Base-by-base conservation (phyloP, 2,888 invertebrate genomes). In the Aquatica leii region DNA sequence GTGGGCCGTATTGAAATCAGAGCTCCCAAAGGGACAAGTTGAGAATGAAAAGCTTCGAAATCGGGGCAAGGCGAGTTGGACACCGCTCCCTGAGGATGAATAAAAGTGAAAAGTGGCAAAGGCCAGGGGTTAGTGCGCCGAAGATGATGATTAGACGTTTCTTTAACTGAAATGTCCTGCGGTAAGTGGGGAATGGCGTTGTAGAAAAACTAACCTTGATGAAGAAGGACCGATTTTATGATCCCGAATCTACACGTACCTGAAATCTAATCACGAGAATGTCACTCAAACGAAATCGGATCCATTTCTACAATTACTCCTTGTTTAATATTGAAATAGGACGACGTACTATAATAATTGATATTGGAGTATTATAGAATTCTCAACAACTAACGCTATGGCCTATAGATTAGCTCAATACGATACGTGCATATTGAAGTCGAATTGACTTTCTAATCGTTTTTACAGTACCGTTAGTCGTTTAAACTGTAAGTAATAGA, bases 91-190 rank as follows among this genome's bases (percentile, higher is more conserved):
- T 62, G 59, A 77, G 82, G 82, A 80, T 77, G 77, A 74, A 82
- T 82, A 82, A 79, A 81, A 79, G 80, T 79, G 79, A 81, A 80
- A 80, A 79, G 80, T 78, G 79, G 79, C 76, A 74, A 73, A 75
- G 74, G 60, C 66, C 67, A 65, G 64, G 62, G 67, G 70, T 67
- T 68, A 68, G 63, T 52, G 62, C 61, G 67, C 55, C 56, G 66
- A 69, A 68, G 67, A 71, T 71, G 73, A 74, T 73, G 72, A 73
- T 74, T 73, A 72, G 72, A 68, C 73, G 66, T 71, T 75, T 71
- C 70, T n/a, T 69, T 65, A 68, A 73, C 74, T 69, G 70, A 71
- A 73, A 75, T 70, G 67, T 63, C 62, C 70, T 66, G 66, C 60
- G 68, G 57, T 66, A 63, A 59, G 49, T 58, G 62, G 59, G 63